Conservation (phyloP, 2,113 vertebrate species). For the Acanthochromis polyacanthus region DNA sequence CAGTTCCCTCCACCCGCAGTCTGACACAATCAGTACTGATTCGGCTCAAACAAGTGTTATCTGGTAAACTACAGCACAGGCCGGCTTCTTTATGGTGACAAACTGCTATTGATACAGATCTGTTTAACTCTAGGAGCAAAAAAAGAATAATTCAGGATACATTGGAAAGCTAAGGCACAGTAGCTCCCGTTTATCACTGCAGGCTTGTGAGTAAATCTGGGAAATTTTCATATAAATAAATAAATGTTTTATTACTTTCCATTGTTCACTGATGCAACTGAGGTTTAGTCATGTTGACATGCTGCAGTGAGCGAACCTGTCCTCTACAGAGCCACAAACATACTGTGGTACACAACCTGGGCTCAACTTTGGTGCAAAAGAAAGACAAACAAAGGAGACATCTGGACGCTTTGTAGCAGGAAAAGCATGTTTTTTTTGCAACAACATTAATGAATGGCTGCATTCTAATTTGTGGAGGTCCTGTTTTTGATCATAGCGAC, state of each 20-base stretch:
- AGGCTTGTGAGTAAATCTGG: not conserved
- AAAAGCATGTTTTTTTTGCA: no score
- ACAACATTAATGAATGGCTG: no score
- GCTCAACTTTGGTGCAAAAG: no score
- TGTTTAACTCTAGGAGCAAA: constrained; percentile 11
- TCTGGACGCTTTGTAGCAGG: no score
- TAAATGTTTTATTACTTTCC: not conserved
- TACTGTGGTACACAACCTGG: no score
- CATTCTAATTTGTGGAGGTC: no score
- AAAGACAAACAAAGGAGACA: no score
- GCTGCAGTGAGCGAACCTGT: not conserved
- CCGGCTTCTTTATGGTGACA: constrained; percentile 15
- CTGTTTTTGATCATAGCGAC: no score
- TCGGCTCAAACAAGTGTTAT: constrained; percentile 37
- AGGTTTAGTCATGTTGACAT: not conserved
- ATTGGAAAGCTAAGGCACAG: constrained; percentile 13
- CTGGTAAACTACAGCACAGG: constrained; percentile 42
- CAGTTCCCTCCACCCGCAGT: constrained; percentile 18
- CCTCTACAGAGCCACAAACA: not conserved
- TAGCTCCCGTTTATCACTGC: constrained; percentile 20
- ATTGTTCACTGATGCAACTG: not conserved
- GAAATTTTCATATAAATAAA: constrained; percentile 10
- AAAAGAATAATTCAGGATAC: constrained; percentile 14
- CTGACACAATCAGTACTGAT: constrained; percentile 45
- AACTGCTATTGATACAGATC: constrained; percentile 28